Base-by-base conservation (phyloP, 2,888 invertebrate genomes). In the Eugnorisma glareosa region DNA sequence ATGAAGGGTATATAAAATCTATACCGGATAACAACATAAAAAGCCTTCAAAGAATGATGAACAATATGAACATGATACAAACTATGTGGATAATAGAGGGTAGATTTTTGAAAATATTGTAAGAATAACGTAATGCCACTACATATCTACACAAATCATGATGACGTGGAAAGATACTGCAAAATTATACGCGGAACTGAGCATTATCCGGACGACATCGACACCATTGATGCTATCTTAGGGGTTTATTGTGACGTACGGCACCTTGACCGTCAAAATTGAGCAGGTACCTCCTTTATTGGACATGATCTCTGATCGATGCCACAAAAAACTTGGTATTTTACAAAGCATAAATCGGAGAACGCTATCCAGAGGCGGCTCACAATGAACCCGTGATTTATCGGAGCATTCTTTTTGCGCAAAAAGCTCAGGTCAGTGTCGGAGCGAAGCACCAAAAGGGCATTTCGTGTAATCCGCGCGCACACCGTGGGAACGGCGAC, bases 351-450 rank as follows among this genome's bases (percentile, higher is more conserved):
- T 92, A 94, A 93, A 93, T 94, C 94, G 92, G 90, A 90, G 92
- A 93, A 93, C 91, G 93, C 92, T 92, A 93, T 94, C 93, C 93
- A 92, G 91, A 94, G 94, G 91, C 90, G 88, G 88, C 91, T 90
- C 91, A 95, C 95, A 95, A 95, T 94, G 94, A 93, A 93, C 94
- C 94, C 87, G 94, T 95, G 96, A 96, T 96, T 96, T 96, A 96
- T 95, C 95, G 91, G 91, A 89, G 90, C 88, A 93, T 95, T 94
- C 94, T 96, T 96, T 96, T 96, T 95, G 93, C 93, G 93, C 94
- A 96, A 96, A 95, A 96, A 95, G 94, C 91, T 90, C 95, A 94
- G 96, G 96, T 96, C 95, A 96, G 95, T 94, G 92, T 94, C 90
- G 92, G 86, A 93, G 91, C 93, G 96, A 96, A 95, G 95, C 95